Conservation (phyloP, 2,113 vertebrate species). For the Thalassarche chlororhynchos region DNA sequence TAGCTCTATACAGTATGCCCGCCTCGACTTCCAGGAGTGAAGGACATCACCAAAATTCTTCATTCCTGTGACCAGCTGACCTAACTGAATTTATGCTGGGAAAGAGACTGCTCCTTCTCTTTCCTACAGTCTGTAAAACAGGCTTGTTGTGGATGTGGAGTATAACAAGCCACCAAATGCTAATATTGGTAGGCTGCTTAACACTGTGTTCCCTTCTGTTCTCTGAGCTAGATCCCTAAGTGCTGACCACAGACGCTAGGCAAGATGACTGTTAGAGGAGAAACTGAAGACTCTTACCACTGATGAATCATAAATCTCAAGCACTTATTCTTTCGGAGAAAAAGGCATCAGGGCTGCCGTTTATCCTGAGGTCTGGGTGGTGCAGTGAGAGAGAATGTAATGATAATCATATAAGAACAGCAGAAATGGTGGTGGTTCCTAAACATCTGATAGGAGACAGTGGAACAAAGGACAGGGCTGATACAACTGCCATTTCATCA, state of each 20-base stretch:
- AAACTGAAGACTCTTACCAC: neutral
- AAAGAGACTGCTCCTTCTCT: neutral
- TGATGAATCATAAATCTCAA: neutral
- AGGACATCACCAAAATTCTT: neutral
- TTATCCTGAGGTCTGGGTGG: neutral
- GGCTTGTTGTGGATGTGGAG: neutral
- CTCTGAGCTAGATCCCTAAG: neutral
- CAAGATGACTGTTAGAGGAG: neutral
- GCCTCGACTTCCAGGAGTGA: neutral
- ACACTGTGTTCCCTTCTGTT: neutral
- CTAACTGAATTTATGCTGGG: neutral
- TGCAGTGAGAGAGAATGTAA: neutral
- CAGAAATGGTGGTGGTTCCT: neutral
- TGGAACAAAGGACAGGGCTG: slow-evolving; percentile 30
- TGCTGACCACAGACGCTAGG: neutral
- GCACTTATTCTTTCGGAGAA: neutral
- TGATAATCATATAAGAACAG: neutral
- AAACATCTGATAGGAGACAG: neutral
- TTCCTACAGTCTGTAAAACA: neutral
- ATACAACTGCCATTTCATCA: slow-evolving; percentile 23
- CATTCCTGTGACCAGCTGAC: neutral
- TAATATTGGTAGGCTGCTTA: neutral
- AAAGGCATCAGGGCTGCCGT: neutral
- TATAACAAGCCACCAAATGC: neutral
- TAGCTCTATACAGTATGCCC: neutral